Percentiles rank a stretch among this genome's conserved stretches.
Evolutionary conservation across 2,797 vertebrate species (phyloP).

Genomic region (Poeciliopsis turneri): DNA sequence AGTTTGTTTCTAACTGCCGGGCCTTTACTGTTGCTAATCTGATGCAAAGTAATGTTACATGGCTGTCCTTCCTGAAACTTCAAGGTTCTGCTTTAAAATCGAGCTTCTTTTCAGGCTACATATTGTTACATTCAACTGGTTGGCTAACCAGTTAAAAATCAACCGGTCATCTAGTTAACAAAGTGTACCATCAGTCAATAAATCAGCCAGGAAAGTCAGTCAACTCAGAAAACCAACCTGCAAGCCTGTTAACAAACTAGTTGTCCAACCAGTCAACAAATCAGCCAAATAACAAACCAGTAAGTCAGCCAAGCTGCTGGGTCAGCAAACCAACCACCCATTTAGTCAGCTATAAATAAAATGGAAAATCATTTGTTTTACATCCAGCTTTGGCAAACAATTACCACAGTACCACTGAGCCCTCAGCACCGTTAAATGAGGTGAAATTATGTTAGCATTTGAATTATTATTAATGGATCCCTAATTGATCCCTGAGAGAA

Average conservation of each 20-base stretch:
- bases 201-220: not conserved
- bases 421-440: slow-evolving; percentile 27
- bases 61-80: not conserved
- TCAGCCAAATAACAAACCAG: not conserved
- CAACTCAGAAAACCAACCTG: not conserved
- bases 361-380: slow-evolving; percentile 27
- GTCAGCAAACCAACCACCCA: not conserved
- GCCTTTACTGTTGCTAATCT: not conserved
- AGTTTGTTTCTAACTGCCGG: not conserved
- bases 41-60: not conserved
- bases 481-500: slow-evolving; percentile 46
- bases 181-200: not conserved
- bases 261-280: not conserved
- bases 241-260: not conserved
- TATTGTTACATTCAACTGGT: not conserved
- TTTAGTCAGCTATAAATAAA: slow-evolving; percentile 1
- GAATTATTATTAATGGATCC: slow-evolving; percentile 34
- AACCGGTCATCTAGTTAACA: not conserved
- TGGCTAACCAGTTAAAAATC: not conserved
- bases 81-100: not conserved
- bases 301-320: not conserved
- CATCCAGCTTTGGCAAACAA: slow-evolving; percentile 23
- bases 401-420: slow-evolving; percentile 37
- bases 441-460: slow-evolving; percentile 34
- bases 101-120: not conserved